phyloP scores from a whole-genome alignment of 2,888 invertebrate species.

The Nematopogon swammerdamellus region DNA sequence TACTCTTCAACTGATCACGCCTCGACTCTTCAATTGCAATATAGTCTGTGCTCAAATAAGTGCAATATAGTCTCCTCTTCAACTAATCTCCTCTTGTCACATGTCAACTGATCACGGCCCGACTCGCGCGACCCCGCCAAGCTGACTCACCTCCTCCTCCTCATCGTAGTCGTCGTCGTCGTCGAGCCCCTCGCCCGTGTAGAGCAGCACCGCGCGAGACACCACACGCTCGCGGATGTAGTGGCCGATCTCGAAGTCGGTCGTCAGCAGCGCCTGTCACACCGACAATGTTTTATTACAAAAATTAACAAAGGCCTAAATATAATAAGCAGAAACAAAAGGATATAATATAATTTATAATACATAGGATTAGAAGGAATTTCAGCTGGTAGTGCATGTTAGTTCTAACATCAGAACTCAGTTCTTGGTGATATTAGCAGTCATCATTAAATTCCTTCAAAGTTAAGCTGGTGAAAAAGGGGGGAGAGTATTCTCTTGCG shows the following conservation, averaged over 20 bases:
- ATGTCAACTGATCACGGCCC: neutral
- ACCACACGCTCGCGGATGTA: conserved; percentile 95
- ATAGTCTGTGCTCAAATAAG: no score
- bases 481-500: no score
- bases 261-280: conserved; percentile 69
- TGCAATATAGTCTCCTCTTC: no score
- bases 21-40: no score
- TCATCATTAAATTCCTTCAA: neutral
- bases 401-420: conserved; percentile 14
- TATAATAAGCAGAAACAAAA: no score
- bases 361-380: no score
- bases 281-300: neutral
- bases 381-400: conserved; percentile 18
- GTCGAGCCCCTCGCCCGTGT: conserved; percentile 85
- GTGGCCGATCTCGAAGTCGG: conserved; percentile 98
- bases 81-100: no score
- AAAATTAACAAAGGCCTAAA: no score
- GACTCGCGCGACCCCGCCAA: no score
- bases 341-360: no score
- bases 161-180: conserved; percentile 77
- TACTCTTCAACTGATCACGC: no score
- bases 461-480: no score
- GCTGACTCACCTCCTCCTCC: conserved; percentile 56
- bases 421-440: conserved; percentile 14
- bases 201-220: conserved; percentile 95